phyloP scores from a whole-genome alignment of 2,888 invertebrate species.

The Pheosia tremula region DNA sequence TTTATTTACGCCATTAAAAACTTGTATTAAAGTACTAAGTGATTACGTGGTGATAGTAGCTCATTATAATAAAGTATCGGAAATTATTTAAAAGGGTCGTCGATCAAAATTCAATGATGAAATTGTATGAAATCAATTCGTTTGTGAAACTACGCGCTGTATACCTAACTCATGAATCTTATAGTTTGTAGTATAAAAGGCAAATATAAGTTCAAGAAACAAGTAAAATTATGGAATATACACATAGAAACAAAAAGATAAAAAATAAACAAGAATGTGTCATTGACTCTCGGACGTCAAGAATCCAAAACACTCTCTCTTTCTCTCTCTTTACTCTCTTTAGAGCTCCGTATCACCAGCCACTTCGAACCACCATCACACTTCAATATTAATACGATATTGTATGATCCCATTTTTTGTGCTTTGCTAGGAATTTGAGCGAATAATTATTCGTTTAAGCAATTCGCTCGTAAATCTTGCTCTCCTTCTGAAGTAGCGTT shows the following conservation, averaged over 20 bases:
- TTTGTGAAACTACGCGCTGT: neutral
- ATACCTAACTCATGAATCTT: no score
- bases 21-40: slow-evolving; percentile 1
- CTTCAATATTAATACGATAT: slow-evolving; percentile 38
- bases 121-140: no score
- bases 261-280: no score
- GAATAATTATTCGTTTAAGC: slow-evolving; percentile 40
- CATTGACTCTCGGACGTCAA: no score
- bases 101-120: no score
- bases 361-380: slow-evolving; percentile 11
- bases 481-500: slow-evolving; percentile 41
- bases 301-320: no score
- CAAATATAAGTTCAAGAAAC: no score
- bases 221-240: no score
- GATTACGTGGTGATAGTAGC: neutral
- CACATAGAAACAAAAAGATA: no score
- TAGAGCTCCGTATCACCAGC: neutral
- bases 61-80: neutral
- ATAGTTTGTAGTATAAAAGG: neutral
- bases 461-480: slow-evolving; percentile 46
- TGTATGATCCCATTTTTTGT: slow-evolving; percentile 39
- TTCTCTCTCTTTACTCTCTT: no score
- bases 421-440: slow-evolving; percentile 39
- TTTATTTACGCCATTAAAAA: slow-evolving; percentile 8
- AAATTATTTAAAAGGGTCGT: neutral